Evolutionary conservation across 1,140 invertebrate species (phyloP).

Genomic region (Adoxophyes honmai): DNA sequence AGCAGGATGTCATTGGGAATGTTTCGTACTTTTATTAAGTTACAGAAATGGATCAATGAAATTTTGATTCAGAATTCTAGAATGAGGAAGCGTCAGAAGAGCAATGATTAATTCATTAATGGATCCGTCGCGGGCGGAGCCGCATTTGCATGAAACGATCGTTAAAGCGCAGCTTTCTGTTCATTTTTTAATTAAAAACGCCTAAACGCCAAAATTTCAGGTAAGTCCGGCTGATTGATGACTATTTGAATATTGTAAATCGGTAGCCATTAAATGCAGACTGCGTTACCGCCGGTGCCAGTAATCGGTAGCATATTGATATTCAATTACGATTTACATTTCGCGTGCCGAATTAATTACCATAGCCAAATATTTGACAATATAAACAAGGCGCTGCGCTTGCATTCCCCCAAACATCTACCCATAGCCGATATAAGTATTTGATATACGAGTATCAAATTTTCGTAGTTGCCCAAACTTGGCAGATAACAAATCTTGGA

Average conservation of each 20-base stretch:
- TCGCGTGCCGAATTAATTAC: constrained; percentile 34
- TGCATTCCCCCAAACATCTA: too few species aligned
- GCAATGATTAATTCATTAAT: constrained; percentile 33
- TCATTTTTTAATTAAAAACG: constrained; percentile 53
- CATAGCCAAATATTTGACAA: too few species aligned
- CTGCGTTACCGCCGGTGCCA: neutral
- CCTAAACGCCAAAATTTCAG: constrained; percentile 32
- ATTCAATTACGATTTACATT: too few species aligned
- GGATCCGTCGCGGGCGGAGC: constrained; percentile 30
- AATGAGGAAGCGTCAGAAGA: constrained; percentile 1
- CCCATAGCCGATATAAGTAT: constrained; percentile 7
- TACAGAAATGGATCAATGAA: too few species aligned
- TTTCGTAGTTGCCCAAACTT: too few species aligned
- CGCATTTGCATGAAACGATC: constrained; percentile 53
- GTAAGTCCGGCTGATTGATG: constrained; percentile 47
- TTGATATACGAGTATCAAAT: too few species aligned
- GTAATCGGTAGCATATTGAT: neutral
- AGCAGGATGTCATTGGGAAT: too few species aligned
- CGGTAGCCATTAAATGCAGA: constrained; percentile 8
- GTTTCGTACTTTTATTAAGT: too few species aligned
- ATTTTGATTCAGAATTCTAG: too few species aligned
- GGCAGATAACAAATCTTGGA: neutral
- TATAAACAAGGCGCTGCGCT: too few species aligned
- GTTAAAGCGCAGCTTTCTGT: constrained; percentile 37
- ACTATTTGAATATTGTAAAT: constrained; percentile 12